Percentiles rank a stretch among this genome's conserved stretches.
Conservation (phyloP, 2,888 invertebrate species). For the Smittia aterrima region DNA sequence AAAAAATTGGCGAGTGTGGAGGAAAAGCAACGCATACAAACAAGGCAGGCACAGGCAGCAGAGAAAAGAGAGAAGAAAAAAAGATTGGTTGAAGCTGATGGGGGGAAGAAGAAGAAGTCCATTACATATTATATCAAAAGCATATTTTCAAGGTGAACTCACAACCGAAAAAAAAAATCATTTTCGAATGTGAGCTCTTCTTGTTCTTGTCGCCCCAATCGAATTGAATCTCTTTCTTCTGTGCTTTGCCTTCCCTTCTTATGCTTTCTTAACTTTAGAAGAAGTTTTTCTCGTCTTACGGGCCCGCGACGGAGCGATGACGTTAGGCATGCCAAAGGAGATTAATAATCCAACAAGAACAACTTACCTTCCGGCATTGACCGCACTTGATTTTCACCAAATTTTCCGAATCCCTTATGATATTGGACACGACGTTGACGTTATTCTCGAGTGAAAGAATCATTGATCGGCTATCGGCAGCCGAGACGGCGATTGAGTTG, state of each 20-base stretch:
- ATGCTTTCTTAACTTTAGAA: background rate
- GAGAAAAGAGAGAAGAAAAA: constrained; percentile 32
- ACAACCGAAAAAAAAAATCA: constrained; percentile 41
- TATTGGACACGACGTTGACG: constrained; percentile 33
- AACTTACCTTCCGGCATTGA: constrained; percentile 42
- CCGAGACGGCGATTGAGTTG: constrained; percentile 21
- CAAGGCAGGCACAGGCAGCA: constrained; percentile 31
- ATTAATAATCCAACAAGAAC: background rate
- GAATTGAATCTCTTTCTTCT: constrained; percentile 31
- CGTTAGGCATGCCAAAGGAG: background rate
- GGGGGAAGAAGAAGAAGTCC: constrained; percentile 37
- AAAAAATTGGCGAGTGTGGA: constrained; percentile 38
- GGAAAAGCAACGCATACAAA: constrained; percentile 36
- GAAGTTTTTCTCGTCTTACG: background rate
- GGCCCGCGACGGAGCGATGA: background rate
- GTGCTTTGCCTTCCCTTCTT: background rate
- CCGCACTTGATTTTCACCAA: constrained; percentile 42
- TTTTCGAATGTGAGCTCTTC: constrained; percentile 37
- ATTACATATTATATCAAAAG: constrained; percentile 41
- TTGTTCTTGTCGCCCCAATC: constrained; percentile 33
- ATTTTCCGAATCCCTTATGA: constrained; percentile 38
- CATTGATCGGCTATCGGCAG: constrained; percentile 41
- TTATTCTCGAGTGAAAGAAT: constrained; percentile 41
- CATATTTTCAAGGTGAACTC: constrained; percentile 42
- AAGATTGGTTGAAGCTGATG: constrained; percentile 41